Evolutionary conservation across 2,113 vertebrate genomes (phyloP).

Genomic region (Glaucidium brasilianum): DNA sequence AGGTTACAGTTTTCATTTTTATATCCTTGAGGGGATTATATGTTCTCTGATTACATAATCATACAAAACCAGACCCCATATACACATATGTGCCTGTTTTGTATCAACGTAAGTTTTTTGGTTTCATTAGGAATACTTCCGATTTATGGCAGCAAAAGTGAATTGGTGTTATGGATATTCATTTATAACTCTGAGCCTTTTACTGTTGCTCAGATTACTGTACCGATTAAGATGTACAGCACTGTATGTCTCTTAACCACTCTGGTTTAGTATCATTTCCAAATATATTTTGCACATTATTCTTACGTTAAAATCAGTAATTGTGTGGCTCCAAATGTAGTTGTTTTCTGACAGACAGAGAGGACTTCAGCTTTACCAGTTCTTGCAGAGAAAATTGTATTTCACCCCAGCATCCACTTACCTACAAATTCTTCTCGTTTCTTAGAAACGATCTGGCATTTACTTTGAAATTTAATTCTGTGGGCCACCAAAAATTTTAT

Average conservation of each 20-base stretch:
- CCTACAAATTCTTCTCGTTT: background rate
- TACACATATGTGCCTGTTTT: background rate
- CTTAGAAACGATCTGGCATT: background rate
- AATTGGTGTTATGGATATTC: background rate
- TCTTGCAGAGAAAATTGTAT: background rate
- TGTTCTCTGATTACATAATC: slow-evolving; percentile 16
- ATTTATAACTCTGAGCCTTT: background rate
- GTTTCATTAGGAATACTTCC: background rate
- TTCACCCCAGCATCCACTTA: background rate
- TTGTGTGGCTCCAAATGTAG: background rate
- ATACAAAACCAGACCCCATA: background rate
- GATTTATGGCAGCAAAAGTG: background rate
- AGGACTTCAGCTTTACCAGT: background rate
- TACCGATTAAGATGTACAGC: background rate
- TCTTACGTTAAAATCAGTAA: background rate
- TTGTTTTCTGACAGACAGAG: background rate
- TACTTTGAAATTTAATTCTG: background rate
- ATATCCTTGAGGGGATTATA: background rate
- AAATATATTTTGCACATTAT: background rate
- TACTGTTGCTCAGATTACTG: background rate
- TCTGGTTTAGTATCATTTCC: background rate
- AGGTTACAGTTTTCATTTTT: slow-evolving; percentile 23
- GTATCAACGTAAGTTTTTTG: background rate
- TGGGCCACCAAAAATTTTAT: background rate
- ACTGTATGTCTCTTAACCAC: background rate